Conservation (phyloP, 2,797 vertebrate species). For the Pantherophis alleghaniensis region DNA sequence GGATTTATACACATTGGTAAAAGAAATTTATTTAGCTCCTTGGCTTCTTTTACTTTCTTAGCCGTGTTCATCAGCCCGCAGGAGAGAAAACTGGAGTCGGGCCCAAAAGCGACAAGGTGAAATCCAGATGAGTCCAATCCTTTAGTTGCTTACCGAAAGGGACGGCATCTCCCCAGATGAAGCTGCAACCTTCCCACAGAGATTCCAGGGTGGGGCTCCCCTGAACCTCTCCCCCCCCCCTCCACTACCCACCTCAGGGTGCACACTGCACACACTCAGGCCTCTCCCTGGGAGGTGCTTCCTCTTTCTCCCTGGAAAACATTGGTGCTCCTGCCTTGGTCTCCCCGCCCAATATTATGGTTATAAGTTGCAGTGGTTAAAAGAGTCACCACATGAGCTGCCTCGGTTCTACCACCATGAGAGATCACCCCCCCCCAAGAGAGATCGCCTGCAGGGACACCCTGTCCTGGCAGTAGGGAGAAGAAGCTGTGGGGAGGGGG, state of each 20-base stretch:
- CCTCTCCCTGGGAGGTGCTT: no score
- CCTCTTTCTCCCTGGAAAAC: no score
- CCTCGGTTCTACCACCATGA: no score
- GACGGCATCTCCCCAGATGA: neutral
- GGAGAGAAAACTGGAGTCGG: neutral
- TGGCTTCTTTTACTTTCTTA: no score
- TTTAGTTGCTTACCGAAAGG: neutral
- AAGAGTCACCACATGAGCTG: no score
- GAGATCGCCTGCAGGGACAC: no score
- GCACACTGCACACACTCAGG: no score
- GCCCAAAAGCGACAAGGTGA: neutral
- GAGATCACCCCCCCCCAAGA: neutral
- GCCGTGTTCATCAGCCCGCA: neutral
- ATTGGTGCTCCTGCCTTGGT: neutral
- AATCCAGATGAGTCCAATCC: neutral
- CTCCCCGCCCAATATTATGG: no score
- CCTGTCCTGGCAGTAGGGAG: neutral
- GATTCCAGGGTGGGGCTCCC: no score
- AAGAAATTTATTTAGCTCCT: neutral
- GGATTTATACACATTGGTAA: neutral
- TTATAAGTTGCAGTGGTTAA: neutral
- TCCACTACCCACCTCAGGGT: no score
- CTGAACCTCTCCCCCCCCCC: no score
- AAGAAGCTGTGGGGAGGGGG: neutral
- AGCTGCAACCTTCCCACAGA: neutral